Conservation (phyloP, 2,113 vertebrate species). For the Nycticryphes semicollaris region DNA sequence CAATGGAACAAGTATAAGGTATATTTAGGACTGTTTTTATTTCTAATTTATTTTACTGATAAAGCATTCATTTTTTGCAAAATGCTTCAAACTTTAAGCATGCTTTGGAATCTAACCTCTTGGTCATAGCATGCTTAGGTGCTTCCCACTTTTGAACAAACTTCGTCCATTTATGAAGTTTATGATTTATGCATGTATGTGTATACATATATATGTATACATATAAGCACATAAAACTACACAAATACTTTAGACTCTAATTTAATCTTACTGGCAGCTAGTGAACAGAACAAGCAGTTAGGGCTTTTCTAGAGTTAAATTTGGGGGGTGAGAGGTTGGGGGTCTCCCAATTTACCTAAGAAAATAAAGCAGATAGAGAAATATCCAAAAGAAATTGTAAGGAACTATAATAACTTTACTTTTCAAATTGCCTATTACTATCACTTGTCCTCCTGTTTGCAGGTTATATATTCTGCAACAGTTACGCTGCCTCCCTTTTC, state of each 20-base stretch:
- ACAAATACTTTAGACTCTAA: neutral
- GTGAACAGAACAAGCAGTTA: neutral
- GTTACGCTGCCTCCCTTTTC: neutral
- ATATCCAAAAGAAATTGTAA: neutral
- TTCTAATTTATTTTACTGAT: neutral
- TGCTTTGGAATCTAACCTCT: neutral
- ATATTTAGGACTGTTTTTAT: neutral
- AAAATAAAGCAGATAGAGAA: neutral
- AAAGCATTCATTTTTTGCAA: neutral
- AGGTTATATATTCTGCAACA: neutral
- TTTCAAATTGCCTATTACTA: neutral
- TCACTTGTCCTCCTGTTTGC: neutral
- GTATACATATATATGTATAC: neutral
- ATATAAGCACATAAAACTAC: neutral
- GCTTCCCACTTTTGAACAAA: neutral
- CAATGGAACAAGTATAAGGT: neutral
- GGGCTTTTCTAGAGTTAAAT: neutral
- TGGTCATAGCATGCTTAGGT: neutral
- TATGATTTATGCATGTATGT: accelerated
- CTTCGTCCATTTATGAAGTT: neutral
- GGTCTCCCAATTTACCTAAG: neutral
- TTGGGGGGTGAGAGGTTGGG: neutral
- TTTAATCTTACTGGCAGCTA: neutral
- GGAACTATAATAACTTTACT: neutral
- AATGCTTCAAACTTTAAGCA: neutral